Evolutionary conservation across 2,797 vertebrate species (phyloP).

Genomic region (Ctenopoma kingsleyae): DNA sequence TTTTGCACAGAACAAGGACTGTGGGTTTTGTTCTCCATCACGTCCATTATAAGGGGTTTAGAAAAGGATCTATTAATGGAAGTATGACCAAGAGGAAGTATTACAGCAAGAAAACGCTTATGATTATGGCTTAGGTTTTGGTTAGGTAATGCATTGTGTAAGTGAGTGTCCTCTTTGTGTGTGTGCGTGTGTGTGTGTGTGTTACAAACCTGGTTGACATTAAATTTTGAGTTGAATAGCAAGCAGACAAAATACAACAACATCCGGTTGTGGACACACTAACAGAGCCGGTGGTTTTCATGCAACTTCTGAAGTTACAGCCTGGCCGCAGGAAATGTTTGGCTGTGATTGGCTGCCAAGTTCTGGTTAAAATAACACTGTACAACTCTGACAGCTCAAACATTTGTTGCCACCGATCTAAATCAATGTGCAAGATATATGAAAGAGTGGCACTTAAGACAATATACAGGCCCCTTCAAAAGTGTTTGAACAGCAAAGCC

Average conservation of each 20-base stretch:
- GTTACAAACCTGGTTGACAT: constrained; percentile 31
- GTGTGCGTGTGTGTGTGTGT: constrained; percentile 8
- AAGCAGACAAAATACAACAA: constrained; percentile 33
- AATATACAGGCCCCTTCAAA: too few relatives aligned
- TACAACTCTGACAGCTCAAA: constrained; percentile 35
- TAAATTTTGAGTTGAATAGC: constrained; percentile 43
- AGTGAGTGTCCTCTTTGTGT: not conserved
- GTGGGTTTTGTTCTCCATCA: not conserved
- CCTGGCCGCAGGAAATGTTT: constrained; percentile 16
- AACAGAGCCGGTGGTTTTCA: constrained; percentile 34
- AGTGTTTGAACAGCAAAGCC: too few relatives aligned
- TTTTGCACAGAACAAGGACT: too few relatives aligned
- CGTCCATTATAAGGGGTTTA: too few relatives aligned
- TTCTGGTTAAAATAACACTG: constrained; percentile 14
- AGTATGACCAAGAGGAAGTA: too few relatives aligned
- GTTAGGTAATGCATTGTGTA: too few relatives aligned
- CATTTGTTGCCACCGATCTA: constrained; percentile 2
- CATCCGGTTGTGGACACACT: constrained; percentile 32
- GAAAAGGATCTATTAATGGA: too few relatives aligned
- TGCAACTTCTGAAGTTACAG: constrained; percentile 20
- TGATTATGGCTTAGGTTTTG: too few relatives aligned
- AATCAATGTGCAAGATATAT: not conserved
- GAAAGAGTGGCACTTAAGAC: not conserved
- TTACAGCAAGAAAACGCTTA: too few relatives aligned
- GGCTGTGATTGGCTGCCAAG: constrained; percentile 23